Evolutionary conservation across 2,113 vertebrate genomes (phyloP).

Genomic region (Cnemophilus loriae): DNA sequence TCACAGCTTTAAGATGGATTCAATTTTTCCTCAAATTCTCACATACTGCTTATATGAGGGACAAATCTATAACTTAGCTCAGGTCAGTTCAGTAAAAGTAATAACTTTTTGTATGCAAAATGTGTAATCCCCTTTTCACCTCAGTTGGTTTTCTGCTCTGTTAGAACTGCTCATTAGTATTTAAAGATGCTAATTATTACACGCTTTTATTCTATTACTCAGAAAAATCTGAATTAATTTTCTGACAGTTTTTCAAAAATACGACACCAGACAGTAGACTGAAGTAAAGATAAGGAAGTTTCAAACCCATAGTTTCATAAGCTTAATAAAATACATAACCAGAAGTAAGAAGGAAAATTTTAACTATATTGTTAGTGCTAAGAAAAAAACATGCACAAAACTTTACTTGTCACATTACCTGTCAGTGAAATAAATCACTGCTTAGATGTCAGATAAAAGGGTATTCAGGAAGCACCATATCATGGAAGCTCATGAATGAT

Average conservation of each 20-base stretch:
- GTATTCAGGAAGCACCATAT: not conserved
- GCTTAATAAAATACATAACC: not conserved
- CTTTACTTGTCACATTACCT: not conserved
- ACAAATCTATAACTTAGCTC: not conserved
- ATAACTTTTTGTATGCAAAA: not conserved
- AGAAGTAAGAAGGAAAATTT: not conserved
- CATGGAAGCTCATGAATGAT: not conserved
- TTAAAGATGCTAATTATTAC: not conserved
- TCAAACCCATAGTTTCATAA: not conserved
- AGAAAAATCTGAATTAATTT: not conserved
- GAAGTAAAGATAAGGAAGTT: not conserved
- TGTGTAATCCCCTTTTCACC: not conserved
- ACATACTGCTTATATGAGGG: not conserved
- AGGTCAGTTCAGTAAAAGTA: not conserved
- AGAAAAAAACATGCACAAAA: too few relatives aligned
- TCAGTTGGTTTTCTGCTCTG: not conserved
- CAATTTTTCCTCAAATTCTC: not conserved
- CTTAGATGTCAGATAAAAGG: not conserved
- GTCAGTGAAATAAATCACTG: not conserved
- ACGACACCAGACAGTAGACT: not conserved
- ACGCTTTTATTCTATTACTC: not conserved
- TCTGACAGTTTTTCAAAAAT: not conserved
- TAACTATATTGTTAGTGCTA: not conserved
- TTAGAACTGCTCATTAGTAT: not conserved
- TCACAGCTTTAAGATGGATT: not conserved